A percentile compares a stretch with the other conserved stretches of the same genome.
phyloP scores from a whole-genome alignment of 2,113 vertebrate genomes.

The Paraplagusia blochii region DNA sequence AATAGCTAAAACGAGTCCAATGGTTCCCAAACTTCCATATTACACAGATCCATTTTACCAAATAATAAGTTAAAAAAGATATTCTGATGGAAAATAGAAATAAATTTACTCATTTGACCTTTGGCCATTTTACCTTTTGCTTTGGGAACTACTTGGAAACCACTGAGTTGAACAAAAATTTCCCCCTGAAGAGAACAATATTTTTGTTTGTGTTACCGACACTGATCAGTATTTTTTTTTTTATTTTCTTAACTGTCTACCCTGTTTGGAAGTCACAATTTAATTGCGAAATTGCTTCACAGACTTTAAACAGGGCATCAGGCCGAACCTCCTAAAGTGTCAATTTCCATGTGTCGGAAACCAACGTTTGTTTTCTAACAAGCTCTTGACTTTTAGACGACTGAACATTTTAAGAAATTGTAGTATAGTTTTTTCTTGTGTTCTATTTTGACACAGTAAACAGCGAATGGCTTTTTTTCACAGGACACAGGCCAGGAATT shows the following conservation, averaged over 20 bases:
- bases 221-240: too few relatives aligned
- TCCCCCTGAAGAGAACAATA: too few relatives aligned
- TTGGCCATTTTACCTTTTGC: too few relatives aligned
- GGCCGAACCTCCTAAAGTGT: not conserved
- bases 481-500: slow-evolving; percentile 10
- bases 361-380: not conserved
- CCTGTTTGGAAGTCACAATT: slow-evolving; percentile 2
- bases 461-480: not conserved
- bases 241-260: not conserved
- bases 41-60: too few relatives aligned
- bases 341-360: slow-evolving; percentile 17
- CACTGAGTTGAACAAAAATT: too few relatives aligned
- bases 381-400: not conserved
- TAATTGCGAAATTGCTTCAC: not conserved
- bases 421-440: not conserved
- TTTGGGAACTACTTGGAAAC: too few relatives aligned
- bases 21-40: too few relatives aligned
- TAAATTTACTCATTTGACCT: too few relatives aligned
- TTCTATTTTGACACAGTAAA: not conserved
- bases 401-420: not conserved
- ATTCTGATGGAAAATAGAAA: too few relatives aligned
- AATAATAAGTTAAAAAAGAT: too few relatives aligned
- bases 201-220: too few relatives aligned
- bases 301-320: not conserved
- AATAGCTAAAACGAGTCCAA: too few relatives aligned